These are phyloP conservation scores for Lasiurus borealis DNA, from an alignment of 2,113 vertebrate species.

Conservation along the genomic window DNA sequence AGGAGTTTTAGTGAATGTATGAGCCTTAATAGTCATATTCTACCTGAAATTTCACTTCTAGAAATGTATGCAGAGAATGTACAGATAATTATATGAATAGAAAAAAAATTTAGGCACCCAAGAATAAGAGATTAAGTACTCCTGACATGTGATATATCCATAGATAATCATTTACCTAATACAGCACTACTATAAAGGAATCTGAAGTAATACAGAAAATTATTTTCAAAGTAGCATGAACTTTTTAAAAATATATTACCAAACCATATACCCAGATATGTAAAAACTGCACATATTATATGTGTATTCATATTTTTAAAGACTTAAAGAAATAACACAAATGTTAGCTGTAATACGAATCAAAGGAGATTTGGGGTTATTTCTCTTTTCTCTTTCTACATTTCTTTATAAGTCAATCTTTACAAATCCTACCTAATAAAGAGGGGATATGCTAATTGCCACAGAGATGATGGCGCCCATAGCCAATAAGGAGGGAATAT, in stretches of 20 bases:
- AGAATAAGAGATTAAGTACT: neutral
- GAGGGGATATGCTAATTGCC: no score
- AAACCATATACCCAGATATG: neutral
- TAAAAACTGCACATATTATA: neutral
- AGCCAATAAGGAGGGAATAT: no score
- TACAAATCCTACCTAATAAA: neutral
- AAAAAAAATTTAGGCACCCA: conserved; percentile 14
- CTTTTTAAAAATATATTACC: neutral
- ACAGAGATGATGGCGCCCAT: no score
- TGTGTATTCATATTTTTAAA: conserved; percentile 1
- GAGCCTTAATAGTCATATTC: neutral
- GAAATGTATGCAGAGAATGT: neutral
- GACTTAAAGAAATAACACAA: neutral
- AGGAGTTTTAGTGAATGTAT: neutral
- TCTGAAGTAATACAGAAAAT: neutral
- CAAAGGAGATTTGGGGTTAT: neutral
- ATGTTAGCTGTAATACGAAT: neutral
- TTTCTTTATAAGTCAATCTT: conserved; percentile 15
- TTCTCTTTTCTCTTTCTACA: conserved; percentile 29
- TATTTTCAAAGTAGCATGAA: neutral
- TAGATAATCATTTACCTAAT: neutral
- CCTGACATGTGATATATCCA: neutral
- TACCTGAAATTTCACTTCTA: neutral
- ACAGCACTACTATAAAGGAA: conserved; percentile 23
- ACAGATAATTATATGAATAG: neutral